Conservation (phyloP, 2,888 invertebrate genomes). For the Campoletis raptor region DNA sequence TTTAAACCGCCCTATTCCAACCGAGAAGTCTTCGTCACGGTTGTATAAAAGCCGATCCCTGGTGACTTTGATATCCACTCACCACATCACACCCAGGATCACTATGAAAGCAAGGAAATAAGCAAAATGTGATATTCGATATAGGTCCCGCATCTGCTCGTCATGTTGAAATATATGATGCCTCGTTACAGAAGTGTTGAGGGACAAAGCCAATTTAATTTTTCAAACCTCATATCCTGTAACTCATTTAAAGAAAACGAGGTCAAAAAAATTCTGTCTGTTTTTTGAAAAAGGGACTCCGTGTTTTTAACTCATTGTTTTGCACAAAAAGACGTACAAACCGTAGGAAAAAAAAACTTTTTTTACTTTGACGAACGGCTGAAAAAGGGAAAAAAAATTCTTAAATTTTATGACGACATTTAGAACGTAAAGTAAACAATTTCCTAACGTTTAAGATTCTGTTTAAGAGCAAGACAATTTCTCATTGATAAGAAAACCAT, state of each 20-base stretch:
- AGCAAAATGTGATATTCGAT: slow-evolving; percentile 62
- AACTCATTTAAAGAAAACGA: neutral
- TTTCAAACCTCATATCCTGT: slow-evolving; percentile 36
- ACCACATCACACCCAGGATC: slow-evolving; percentile 12
- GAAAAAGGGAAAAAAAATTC: neutral
- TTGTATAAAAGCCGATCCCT: slow-evolving; percentile 41
- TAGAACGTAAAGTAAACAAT: neutral
- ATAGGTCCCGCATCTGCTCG: slow-evolving; percentile 55
- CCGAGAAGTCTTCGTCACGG: slow-evolving; percentile 49
- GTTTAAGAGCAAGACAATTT: neutral
- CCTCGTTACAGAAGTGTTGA: slow-evolving; percentile 61
- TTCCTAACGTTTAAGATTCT: neutral
- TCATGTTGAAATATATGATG: slow-evolving; percentile 53
- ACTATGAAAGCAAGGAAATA: slow-evolving; percentile 51
- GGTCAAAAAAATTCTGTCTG: neutral
- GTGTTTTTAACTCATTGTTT: neutral
- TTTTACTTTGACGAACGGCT: neutral
- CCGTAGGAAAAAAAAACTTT: neutral
- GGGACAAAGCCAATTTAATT: slow-evolving; percentile 47
- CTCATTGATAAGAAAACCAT: neutral
- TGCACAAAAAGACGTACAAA: neutral
- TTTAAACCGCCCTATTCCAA: slow-evolving; percentile 44
- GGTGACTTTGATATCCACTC: slow-evolving; percentile 63
- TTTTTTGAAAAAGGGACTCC: neutral
- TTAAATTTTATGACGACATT: neutral